Percentiles rank a stretch among this genome's conserved stretches.
These are phyloP conservation scores for Coreoperca whiteheadi DNA, from an alignment of 2,113 vertebrate species.

Conservation along the genomic window DNA sequence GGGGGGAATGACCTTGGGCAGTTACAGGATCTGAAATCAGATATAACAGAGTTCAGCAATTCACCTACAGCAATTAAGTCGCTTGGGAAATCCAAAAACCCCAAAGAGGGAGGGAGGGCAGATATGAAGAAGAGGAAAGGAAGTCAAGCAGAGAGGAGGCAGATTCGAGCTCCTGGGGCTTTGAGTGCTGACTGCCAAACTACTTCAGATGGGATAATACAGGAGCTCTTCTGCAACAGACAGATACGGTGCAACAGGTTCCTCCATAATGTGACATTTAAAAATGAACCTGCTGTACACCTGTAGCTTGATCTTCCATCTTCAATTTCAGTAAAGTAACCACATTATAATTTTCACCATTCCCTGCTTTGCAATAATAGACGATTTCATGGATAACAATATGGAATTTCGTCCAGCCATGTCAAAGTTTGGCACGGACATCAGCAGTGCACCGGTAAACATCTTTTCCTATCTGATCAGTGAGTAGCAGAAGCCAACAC, in stretches of 20 bases:
- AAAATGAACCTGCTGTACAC: slow-evolving; percentile 48
- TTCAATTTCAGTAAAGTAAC: slow-evolving; percentile 14
- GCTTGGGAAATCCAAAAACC: slow-evolving; percentile 47
- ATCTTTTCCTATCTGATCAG: slow-evolving; percentile 44
- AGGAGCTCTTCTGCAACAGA: slow-evolving; percentile 40
- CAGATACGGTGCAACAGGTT: slow-evolving; percentile 36
- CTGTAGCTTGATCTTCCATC: slow-evolving; percentile 36
- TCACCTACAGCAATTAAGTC: slow-evolving; percentile 61
- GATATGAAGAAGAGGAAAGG: slow-evolving; percentile 53
- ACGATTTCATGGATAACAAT: slow-evolving; percentile 42
- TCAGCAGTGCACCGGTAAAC: slow-evolving; percentile 27
- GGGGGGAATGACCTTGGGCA: slow-evolving; percentile 35
- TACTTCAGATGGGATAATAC: slow-evolving; percentile 29
- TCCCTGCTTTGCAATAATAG: slow-evolving; percentile 25
- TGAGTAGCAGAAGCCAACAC: slow-evolving; percentile 1
- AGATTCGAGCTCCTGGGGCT: slow-evolving; percentile 51
- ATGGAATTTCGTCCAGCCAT: slow-evolving; percentile 20
- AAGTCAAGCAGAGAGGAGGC: slow-evolving; percentile 63
- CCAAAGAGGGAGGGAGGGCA: slow-evolving; percentile 4
- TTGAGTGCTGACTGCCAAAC: slow-evolving; percentile 44
- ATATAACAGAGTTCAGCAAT: slow-evolving; percentile 57
- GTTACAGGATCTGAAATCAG: slow-evolving; percentile 60
- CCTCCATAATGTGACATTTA: background rate
- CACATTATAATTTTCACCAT: slow-evolving; percentile 23
- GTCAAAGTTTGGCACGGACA: slow-evolving; percentile 19